These are phyloP conservation scores for Dryobota labecula DNA, from an alignment of 2,888 invertebrate genomes.

Conservation along the genomic window DNA sequence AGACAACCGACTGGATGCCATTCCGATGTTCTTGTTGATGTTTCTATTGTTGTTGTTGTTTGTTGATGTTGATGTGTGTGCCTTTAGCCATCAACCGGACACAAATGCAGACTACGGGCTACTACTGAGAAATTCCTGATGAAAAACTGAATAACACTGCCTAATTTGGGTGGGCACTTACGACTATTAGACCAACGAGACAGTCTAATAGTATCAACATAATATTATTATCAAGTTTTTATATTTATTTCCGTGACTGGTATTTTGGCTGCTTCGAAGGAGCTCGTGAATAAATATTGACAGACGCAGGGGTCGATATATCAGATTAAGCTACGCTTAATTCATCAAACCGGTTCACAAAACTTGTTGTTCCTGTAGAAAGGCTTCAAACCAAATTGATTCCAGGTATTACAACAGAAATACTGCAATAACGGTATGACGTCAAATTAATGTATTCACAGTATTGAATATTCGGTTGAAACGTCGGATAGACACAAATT, in stretches of 20 bases:
- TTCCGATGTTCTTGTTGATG: too few relatives aligned
- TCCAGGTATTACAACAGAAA: neutral
- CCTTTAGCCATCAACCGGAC: neutral
- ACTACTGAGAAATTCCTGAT: neutral
- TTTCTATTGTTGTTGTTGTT: too few relatives aligned
- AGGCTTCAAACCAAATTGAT: conserved; percentile 9
- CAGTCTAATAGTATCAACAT: neutral
- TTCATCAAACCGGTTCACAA: conserved; percentile 1
- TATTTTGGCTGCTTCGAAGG: neutral
- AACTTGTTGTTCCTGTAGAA: neutral
- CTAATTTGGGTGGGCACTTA: neutral
- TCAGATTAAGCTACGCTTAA: too few relatives aligned
- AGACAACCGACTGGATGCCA: too few relatives aligned
- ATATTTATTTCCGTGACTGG: neutral
- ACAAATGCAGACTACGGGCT: neutral
- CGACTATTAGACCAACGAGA: neutral
- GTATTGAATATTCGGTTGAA: conserved; percentile 24
- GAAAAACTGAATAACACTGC: neutral
- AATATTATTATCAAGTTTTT: neutral
- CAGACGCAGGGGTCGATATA: too few relatives aligned
- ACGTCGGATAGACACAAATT: conserved; percentile 50
- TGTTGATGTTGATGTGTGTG: too few relatives aligned
- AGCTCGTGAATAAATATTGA: too few relatives aligned
- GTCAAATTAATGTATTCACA: conserved; percentile 26
- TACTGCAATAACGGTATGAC: conserved; percentile 1